Base-by-base conservation (phyloP, 2,797 vertebrate genomes). In the Novumbra hubbsi region DNA sequence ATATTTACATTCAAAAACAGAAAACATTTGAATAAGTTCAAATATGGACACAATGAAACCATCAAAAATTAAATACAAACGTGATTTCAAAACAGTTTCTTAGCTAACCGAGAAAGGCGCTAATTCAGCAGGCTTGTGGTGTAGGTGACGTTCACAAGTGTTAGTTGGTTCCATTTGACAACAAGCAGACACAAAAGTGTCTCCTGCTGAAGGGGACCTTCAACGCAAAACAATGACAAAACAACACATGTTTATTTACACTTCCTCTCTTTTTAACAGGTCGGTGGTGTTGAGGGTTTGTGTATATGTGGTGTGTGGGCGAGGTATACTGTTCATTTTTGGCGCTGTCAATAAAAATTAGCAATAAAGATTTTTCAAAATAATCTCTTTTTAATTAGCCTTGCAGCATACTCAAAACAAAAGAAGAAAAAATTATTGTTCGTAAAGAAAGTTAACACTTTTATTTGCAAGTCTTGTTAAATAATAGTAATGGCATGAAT, bases 221-320 rank as follows among this genome's bases (percentile, higher is more conserved):
- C 41, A 80, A 67, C 75, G 17, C 15, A 5, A 21, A 60, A 48
- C 76, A 84, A 81, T 49, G n/a, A 69, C 77, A 84, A 88, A 86
- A 81, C 78, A 73, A 52, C 73, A 80, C 48, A 73, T 88, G 74
- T 85, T 92, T 92, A 89, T 90, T 92, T 92, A 89, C 79, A 83
- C 83, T 70, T 83, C 72, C 78, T 71, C 76, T 17, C 65, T 73
- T 88, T 81, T 76, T 84, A 81, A 77, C 75, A 84, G 83, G 74
- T 83, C 83, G 78, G 85, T 81, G 81, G 88, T 78, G 78, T 60
- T 83, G 74, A 80, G 88, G 72, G 5, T n/a, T 12, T 55, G 52
- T 55, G 52, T 55, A 19, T 21, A 7, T 52, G 49, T n/a, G 15
- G 49, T 8, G 49, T 52, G 50, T n/a, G 50, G 5, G 50, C 19